Conservation (phyloP, 2,797 vertebrate genomes). For the Siniperca obscura region DNA sequence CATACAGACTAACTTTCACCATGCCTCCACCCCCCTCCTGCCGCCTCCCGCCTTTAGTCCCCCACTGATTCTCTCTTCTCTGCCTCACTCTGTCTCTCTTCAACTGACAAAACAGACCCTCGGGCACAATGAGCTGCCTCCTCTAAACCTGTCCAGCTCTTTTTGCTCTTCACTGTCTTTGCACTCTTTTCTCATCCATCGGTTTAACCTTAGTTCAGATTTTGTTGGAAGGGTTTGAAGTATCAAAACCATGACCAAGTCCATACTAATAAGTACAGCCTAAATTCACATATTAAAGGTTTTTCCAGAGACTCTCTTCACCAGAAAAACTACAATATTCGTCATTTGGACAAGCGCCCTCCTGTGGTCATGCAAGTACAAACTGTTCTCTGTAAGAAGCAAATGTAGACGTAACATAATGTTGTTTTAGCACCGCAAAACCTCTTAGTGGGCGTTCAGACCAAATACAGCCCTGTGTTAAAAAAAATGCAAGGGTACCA, state of each 20-base stretch:
- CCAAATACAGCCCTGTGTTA: not conserved
- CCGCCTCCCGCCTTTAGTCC: slow-evolving; percentile 56
- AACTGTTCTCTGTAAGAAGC: not conserved
- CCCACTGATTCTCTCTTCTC: slow-evolving; percentile 58
- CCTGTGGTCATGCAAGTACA: not conserved
- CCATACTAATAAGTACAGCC: not conserved
- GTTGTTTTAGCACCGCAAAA: slow-evolving; percentile 19
- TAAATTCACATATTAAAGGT: not conserved
- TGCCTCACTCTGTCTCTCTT: slow-evolving; percentile 47
- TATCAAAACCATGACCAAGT: not conserved
- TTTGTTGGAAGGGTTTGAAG: slow-evolving; percentile 12
- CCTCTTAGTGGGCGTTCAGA: not conserved
- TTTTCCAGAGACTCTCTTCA: not conserved
- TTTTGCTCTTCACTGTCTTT: slow-evolving; percentile 37
- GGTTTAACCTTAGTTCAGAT: slow-evolving; percentile 20
- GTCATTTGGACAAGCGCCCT: not conserved
- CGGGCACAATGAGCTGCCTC: slow-evolving; percentile 49
- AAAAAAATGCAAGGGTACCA: not conserved
- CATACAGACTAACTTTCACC: slow-evolving; percentile 79
- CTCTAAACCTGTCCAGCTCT: slow-evolving; percentile 42
- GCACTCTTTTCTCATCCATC: slow-evolving; percentile 20
- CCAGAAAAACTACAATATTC: not conserved
- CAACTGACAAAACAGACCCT: slow-evolving; percentile 77
- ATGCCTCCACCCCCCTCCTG: slow-evolving; percentile 34
- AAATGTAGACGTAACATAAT: not conserved